Evolutionary conservation across 2,113 vertebrate species (phyloP).

Genomic region (Macrotis lagotis): DNA sequence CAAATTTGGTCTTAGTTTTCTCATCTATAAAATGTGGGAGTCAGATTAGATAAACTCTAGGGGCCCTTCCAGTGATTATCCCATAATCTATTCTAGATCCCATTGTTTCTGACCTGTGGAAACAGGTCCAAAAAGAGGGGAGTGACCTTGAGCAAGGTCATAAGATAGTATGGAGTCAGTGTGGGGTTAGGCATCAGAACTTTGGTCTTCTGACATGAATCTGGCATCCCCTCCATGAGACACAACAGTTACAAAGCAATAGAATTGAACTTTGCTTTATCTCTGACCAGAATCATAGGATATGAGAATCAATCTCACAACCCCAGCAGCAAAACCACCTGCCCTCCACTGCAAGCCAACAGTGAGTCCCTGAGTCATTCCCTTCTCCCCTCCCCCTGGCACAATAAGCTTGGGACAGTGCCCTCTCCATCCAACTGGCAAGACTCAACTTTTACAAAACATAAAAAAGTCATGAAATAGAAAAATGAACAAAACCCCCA

Average conservation of each 20-base stretch:
- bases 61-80: neutral
- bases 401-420: too few relatives aligned
- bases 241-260: neutral
- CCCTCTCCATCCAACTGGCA: too few relatives aligned
- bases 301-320: too few relatives aligned
- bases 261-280: neutral
- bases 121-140: neutral
- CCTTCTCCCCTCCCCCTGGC: rapidly evolving
- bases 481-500: too few relatives aligned
- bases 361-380: too few relatives aligned
- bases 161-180: neutral
- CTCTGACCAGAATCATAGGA: neutral
- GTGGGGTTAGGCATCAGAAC: neutral
- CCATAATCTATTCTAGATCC: neutral
- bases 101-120: neutral
- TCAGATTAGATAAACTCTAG: neutral
- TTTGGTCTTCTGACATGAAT: neutral
- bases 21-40: neutral
- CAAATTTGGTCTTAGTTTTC: too few relatives aligned
- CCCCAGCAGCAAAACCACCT: too few relatives aligned
- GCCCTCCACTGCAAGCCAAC: too few relatives aligned
- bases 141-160: neutral
- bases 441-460: too few relatives aligned
- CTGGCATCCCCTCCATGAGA: neutral
- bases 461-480: too few relatives aligned